phyloP scores from a whole-genome alignment of 2,888 invertebrate species.

The Drosophila ochracea region DNA sequence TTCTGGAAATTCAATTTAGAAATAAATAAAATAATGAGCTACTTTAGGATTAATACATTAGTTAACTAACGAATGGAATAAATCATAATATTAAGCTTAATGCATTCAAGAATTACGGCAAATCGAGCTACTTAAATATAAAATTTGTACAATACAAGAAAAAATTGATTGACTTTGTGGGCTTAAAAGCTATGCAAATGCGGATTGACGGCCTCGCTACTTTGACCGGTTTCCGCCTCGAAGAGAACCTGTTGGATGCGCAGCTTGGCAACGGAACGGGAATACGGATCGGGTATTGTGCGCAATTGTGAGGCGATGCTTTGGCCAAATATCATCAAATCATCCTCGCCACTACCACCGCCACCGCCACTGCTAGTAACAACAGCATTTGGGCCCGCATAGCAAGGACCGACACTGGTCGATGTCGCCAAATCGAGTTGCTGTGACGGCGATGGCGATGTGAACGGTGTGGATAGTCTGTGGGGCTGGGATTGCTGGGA shows the following conservation, averaged over 20 bases:
- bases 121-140: conserved; percentile 14
- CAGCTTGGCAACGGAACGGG: conserved; percentile 79
- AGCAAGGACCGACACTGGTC: conserved; percentile 20
- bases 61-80: neutral
- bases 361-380: conserved; percentile 17
- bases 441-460: conserved; percentile 42
- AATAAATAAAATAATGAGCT: neutral
- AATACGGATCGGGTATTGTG: conserved; percentile 73
- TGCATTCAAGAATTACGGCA: neutral
- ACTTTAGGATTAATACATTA: neutral
- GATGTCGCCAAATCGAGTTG: conserved; percentile 27
- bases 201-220: conserved; percentile 40
- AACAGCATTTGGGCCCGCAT: conserved; percentile 18
- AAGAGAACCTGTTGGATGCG: conserved; percentile 82
- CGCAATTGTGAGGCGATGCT: conserved; percentile 80
- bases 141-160: conserved; percentile 6
- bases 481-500: conserved; percentile 23
- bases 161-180: neutral
- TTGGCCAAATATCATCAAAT: conserved; percentile 73
- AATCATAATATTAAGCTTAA: neutral
- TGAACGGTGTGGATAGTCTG: conserved; percentile 36
- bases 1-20: neutral
- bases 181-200: conserved; percentile 39
- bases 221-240: conserved; percentile 81
- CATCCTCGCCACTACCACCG: conserved; percentile 55